These are phyloP conservation scores for Chloropsis cyanopogon DNA, from an alignment of 2,113 vertebrate genomes.

Conservation along the genomic window DNA sequence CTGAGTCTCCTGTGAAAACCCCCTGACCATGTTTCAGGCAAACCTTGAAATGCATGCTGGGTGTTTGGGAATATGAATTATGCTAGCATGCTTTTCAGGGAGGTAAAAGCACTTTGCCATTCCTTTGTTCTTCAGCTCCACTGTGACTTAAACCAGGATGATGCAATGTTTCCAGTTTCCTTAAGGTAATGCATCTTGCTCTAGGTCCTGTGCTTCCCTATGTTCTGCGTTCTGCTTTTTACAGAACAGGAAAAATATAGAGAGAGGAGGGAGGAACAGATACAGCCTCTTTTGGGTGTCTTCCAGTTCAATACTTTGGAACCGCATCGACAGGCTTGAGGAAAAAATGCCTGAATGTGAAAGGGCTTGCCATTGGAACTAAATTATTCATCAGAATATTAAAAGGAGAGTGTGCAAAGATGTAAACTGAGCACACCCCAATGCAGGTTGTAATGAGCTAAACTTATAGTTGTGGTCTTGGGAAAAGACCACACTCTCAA, in stretches of 20 bases:
- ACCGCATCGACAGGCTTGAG: neutral
- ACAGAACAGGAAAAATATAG: neutral
- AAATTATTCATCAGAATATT: slow-evolving; percentile 63
- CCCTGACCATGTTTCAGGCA: rapidly evolving
- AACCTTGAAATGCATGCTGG: neutral
- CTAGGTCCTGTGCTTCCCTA: neutral
- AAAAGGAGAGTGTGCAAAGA: neutral
- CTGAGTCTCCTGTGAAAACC: neutral
- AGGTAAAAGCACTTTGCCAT: neutral
- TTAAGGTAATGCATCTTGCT: neutral
- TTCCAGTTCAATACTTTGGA: neutral
- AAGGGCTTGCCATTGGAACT: slow-evolving; percentile 21
- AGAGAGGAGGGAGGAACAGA: neutral
- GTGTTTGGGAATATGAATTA: neutral
- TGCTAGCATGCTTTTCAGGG: rapidly evolving
- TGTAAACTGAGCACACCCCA: neutral
- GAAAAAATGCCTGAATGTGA: neutral
- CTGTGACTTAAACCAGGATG: neutral
- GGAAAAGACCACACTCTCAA: slow-evolving; percentile 43
- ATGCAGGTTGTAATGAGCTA: slow-evolving; percentile 10
- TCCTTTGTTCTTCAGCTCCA: neutral
- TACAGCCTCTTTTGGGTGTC: neutral
- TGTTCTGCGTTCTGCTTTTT: neutral
- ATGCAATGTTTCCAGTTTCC: neutral
- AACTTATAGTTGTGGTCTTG: slow-evolving; percentile 31